Conservation (phyloP, 2,797 vertebrate genomes). For the Agapornis canus region DNA sequence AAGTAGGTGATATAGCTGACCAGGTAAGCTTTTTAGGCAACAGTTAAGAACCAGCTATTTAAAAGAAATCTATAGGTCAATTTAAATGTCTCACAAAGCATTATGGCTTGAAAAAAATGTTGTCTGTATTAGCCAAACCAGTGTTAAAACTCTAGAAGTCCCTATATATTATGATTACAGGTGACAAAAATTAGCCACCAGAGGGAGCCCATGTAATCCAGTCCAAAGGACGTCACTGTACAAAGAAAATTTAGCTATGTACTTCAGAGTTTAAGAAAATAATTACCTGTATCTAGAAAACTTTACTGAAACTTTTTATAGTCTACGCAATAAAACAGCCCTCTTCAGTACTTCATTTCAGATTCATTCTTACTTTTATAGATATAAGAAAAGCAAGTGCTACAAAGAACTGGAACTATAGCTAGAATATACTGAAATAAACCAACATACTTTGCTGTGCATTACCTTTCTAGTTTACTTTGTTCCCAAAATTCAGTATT, state of each 20-base stretch:
- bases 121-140: background rate
- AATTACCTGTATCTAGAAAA: background rate
- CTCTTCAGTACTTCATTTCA: background rate
- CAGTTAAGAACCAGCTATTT: background rate
- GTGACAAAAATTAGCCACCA: constrained; percentile 1
- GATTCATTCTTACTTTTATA: background rate
- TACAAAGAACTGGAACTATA: background rate
- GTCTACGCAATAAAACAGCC: background rate
- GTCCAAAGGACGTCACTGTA: background rate
- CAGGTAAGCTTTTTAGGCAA: background rate
- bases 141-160: background rate
- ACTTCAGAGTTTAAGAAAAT: background rate
- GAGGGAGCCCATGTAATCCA: constrained; percentile 22
- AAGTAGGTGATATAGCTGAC: background rate
- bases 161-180: background rate
- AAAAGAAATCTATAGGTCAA: background rate
- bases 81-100: background rate
- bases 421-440: background rate
- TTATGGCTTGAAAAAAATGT: background rate
- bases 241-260: background rate
- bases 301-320: background rate
- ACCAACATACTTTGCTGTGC: background rate
- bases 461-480: background rate
- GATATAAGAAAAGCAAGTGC: background rate
- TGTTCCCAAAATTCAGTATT: background rate